Base-by-base conservation (phyloP, 2,888 invertebrate genomes). In the Agrilus biguttatus region DNA sequence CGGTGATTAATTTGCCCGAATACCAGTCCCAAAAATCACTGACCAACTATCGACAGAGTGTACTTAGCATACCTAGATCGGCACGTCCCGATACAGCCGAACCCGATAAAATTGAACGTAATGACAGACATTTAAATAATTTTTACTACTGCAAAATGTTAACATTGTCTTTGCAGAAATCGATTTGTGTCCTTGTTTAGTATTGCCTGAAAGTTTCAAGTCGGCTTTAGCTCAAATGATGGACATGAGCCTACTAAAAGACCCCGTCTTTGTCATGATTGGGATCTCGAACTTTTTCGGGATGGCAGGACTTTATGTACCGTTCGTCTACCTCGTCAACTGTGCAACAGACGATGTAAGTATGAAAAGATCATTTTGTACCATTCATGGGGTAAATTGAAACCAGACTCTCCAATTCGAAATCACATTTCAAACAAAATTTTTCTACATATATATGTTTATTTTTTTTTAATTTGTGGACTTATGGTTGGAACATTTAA, bases 221-320 rank as follows among this genome's bases (percentile, higher is more conserved):
- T 77, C 82, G 3, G 86, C 87, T 23, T 69, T 95, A 36, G 74
- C 79, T 42, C 86, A 90, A 43, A 92, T 96, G 92, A 69, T 93
- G 73, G 93, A 95, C 67, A 75, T 91, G 55, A 83, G 85, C 41
- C 68, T 96, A 42, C 72, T 96, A 44, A 84, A 80, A 50, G 84
- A 95, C 69, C 86, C 89, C 3, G 86, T 89, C 45, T 90, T 96
- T 67, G 80, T 91, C 72, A 70, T 93, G 42, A 89, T 95, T 58
- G 90, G 89, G 46, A 77, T 95, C 42, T 92, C 91, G 49, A 96
- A 95, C 66, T 74, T 97, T 45, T 90, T 97, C 63, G 97, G 96
- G 55, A 95, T 97, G 86, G 87, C 95, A 42, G 96, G 96, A 51
- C 78, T 96, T 43, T 95, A 95, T 66, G 89, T 97, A 51, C 97